Base-by-base conservation (phyloP, 2,888 invertebrate species). In the Herminia tarsipennalis region DNA sequence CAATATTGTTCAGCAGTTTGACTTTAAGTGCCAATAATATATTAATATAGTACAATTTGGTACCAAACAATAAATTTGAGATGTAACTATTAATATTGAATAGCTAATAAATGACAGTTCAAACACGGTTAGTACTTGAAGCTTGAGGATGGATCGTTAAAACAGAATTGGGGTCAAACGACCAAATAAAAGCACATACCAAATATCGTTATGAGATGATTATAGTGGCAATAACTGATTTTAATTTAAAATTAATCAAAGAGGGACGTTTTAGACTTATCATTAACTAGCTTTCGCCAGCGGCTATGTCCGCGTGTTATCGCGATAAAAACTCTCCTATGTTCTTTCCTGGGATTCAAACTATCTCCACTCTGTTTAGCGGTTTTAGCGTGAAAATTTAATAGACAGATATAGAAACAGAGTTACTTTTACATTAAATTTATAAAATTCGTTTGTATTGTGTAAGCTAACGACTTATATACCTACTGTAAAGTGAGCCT, bases 41-140 rank as follows among this genome's bases (percentile, higher is more conserved):
- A 29, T 38, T 16, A 12, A n/a, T 16, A 13, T 30, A 9, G 9
- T 8, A 30, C 41, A 30, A 45, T 37, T 37, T 20, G 10, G 38
- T 49, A 54, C 36, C 25, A 24, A 54, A 54, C 51, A 49, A 49
- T 54, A 34, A 61, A 63, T 14, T 63, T 57, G 27, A 12, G 35
- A 42, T 18, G 21, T 32, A 40, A 35, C 43, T 50, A 44, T 29
- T 36, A 34, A 47, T 62, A 57, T 58, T 58, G 38, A 46, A 21
- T 46, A 50, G 45, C 40, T 29, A 25, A 21, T 44, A 52, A 37
- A 14, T 29, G 4, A 2, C 12, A 8, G 30, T 35, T 41, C 35
- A 43, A 6, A 32, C 6, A 21, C 4, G 3, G 2, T 4, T 16
- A 42, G 14, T 17, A 12, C 24, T 39, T 5, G 12, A 6, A 22